Percentiles rank a stretch among this genome's conserved stretches.
These are phyloP conservation scores for Penaeus indicus DNA, from an alignment of 1,140 invertebrate genomes.

Conservation along the genomic window DNA sequence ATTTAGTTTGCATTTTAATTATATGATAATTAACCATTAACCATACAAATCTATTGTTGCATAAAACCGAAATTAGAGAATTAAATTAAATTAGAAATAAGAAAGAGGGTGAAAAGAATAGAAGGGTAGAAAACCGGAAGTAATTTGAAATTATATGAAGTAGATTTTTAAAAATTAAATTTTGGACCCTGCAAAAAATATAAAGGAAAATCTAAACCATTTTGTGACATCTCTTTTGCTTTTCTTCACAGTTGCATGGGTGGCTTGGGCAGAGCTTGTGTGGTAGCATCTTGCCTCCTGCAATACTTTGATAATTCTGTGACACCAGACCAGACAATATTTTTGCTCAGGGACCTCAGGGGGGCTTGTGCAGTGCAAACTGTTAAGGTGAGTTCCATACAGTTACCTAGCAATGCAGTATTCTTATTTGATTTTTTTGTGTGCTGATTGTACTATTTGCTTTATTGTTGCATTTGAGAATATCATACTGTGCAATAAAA, in stretches of 20 bases:
- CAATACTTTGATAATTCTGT: slow-evolving; percentile 62
- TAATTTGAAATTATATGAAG: no score
- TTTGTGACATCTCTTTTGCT: not conserved
- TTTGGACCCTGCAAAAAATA: no score
- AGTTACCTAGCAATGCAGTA: not conserved
- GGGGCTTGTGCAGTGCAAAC: slow-evolving; percentile 58
- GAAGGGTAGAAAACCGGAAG: no score
- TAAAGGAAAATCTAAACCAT: no score
- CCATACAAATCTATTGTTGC: no score
- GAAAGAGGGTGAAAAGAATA: no score
- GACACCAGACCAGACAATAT: slow-evolving; percentile 53
- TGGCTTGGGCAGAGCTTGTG: slow-evolving; percentile 59
- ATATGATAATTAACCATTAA: no score
- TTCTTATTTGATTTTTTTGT: not conserved
- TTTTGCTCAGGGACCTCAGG: slow-evolving; percentile 51
- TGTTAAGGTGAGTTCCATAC: slow-evolving; percentile 50
- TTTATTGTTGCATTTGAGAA: not conserved
- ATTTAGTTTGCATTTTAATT: no score
- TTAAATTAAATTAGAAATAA: no score
- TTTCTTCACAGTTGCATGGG: slow-evolving; percentile 58
- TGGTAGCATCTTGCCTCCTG: slow-evolving; percentile 58
- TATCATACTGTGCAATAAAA: not conserved
- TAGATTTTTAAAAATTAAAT: no score
- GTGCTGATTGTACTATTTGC: not conserved
- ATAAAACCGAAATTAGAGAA: no score